Base-by-base conservation (phyloP, 2,888 invertebrate species). In the Ophraella communa region DNA sequence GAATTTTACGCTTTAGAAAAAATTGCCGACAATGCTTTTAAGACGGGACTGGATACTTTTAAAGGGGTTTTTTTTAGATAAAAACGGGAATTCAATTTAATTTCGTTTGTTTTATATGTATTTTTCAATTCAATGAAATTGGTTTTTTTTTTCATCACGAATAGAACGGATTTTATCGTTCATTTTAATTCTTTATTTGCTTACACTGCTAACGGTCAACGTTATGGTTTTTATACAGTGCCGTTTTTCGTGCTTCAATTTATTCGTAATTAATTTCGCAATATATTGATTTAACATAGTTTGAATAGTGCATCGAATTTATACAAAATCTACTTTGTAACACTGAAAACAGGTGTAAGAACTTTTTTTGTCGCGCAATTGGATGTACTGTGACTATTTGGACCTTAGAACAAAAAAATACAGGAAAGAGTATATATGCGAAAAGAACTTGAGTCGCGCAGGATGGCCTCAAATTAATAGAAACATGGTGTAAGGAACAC, bases 1-100 rank as follows among this genome's bases (percentile, higher is more conserved):
- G 27, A 51, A 51, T 27, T 51, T 27, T 23, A 14, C 17, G 39
- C 39, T 17, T 39, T 51, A 51, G n/a, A 51, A 51, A 51, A 51
- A 51, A 27, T 30, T 27, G 14, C 49, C 27, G 49, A 51, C 49
- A 27, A 51, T 24, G 49, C 49, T 23, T 51, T 51, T 27, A 17
- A 27, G 27, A 27, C 49, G 17, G 49, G 23, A 51, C 24, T 51
- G 23, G 49, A 49, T 49, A 49, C n/a, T 24, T 45, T 45, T 20
- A 45, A 20, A 20, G 45, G 10, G n/a, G 20, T 45, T 20, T 45
- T 45, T 47, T 47, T 14, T 20, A 20, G 17, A 44, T 18, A 44
- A 44, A 44, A 44, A 44, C 8, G 44, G 8, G 44, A 17, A 44
- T 44, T 44, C 18, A 44, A 44, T 44, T 44, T 18, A 7, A 18